Evolutionary conservation across 2,797 vertebrate genomes (phyloP).

Genomic region (Sebastes cheni): DNA sequence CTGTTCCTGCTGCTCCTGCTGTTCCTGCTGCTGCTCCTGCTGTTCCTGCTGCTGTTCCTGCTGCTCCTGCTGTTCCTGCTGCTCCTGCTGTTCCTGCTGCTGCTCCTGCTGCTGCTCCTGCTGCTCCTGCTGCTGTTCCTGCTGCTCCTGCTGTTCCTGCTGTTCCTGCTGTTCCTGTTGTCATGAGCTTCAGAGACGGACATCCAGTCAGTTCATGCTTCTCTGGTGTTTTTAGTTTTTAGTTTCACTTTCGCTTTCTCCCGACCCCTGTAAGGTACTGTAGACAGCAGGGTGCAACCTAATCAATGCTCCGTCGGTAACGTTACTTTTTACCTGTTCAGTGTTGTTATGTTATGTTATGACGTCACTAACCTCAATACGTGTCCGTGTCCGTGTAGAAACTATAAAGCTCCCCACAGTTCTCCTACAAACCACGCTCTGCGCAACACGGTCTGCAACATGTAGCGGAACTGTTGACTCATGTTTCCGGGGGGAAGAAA

Average conservation of each 20-base stretch:
- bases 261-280: accelerated
- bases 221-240: background rate
- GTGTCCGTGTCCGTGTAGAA: slow-evolving; percentile 27
- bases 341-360: slow-evolving; percentile 2
- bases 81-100: no score
- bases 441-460: accelerated
- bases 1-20: no score
- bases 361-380: background rate
- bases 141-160: no score
- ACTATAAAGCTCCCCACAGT: background rate
- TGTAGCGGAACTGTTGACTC: background rate
- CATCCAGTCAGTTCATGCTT: background rate
- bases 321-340: background rate
- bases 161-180: background rate
- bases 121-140: no score
- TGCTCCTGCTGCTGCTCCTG: no score
- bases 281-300: background rate
- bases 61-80: no score
- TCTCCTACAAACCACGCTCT: background rate
- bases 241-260: background rate
- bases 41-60: no score
- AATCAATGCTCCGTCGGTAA: no score
- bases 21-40: accelerated
- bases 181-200: slow-evolving; percentile 4
- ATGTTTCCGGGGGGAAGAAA: background rate